These are phyloP conservation scores for Panopea generosa DNA, from an alignment of 2,888 invertebrate species.

Conservation along the genomic window DNA sequence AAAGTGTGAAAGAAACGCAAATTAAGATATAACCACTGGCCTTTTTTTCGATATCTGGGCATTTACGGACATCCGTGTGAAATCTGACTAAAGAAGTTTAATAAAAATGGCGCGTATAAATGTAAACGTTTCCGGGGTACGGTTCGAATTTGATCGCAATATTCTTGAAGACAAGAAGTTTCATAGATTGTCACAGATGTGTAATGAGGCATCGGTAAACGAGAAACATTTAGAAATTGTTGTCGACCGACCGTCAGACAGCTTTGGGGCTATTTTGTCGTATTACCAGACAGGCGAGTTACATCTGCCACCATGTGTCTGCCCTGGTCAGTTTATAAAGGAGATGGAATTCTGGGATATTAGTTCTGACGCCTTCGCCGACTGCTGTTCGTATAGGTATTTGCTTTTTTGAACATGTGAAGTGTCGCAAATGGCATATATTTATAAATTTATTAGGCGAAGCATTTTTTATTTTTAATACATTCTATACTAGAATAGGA, in stretches of 20 bases:
- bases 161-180: slow-evolving; percentile 15
- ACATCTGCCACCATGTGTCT: slow-evolving; percentile 49
- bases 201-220: slow-evolving; percentile 11
- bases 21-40: no score
- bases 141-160: slow-evolving; percentile 36
- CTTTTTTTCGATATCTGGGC: no score
- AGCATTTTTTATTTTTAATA: no score
- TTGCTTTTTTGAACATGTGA: not conserved
- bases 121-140: slow-evolving; percentile 30
- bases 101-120: no score
- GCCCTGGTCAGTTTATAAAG: slow-evolving; percentile 40
- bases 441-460: no score
- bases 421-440: no score
- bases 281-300: slow-evolving; percentile 54
- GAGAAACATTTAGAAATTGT: slow-evolving; percentile 11
- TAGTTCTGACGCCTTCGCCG: slow-evolving; percentile 14
- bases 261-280: slow-evolving; percentile 43
- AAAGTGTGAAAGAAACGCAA: no score
- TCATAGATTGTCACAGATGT: slow-evolving; percentile 25
- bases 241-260: slow-evolving; percentile 41
- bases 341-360: slow-evolving; percentile 50
- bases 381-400: slow-evolving; percentile 53
- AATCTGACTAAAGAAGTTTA: no score
- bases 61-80: no score
- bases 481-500: no score